Conservation (phyloP, 2,113 vertebrate species). For the Spilogale gracilis region DNA sequence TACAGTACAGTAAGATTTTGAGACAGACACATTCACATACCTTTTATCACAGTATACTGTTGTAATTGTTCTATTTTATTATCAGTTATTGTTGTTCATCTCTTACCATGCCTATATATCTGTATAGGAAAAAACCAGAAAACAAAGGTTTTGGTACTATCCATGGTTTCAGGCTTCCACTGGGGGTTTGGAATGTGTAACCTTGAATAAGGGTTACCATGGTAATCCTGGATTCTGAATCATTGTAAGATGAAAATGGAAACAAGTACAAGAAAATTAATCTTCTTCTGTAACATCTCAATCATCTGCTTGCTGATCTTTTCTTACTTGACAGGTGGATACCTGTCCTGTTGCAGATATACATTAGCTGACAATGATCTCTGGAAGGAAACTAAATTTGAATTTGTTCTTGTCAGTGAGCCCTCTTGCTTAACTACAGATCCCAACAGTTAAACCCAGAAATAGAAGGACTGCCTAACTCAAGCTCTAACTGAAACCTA, state of each 20-base stretch:
- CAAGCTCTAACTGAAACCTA: neutral
- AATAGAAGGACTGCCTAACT: neutral
- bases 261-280: conserved; percentile 58
- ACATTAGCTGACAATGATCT: conserved; percentile 89
- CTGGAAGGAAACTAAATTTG: conserved; percentile 91
- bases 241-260: neutral
- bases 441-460: neutral
- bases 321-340: conserved; percentile 75
- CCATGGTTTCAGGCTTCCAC: neutral
- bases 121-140: neutral
- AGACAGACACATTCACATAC: neutral
- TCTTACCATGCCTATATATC: neutral
- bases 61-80: neutral
- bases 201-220: neutral
- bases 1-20: neutral
- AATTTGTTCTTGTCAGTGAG: neutral
- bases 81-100: neutral
- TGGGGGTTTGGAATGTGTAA: neutral
- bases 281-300: conserved; percentile 76
- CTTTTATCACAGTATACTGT: neutral
- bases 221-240: neutral
- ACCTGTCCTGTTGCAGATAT: conserved; percentile 83
- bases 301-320: conserved; percentile 72
- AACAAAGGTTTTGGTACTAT: neutral
- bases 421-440: neutral